phyloP scores from a whole-genome alignment of 2,797 vertebrate genomes.

The Danio jaintianensis region DNA sequence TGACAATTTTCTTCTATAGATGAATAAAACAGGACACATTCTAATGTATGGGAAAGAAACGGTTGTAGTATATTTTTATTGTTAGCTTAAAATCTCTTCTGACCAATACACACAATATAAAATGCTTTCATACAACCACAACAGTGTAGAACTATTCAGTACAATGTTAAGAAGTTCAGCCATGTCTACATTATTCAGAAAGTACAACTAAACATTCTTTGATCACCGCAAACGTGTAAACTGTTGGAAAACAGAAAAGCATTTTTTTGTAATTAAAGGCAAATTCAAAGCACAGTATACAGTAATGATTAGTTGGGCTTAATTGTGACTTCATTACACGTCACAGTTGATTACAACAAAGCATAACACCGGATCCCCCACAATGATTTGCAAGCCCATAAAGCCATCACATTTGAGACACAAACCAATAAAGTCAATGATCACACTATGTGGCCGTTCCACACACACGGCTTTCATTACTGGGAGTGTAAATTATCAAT shows the following conservation, averaged over 20 bases:
- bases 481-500: conserved; percentile 7
- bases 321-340: neutral
- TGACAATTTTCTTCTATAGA: too few relatives aligned
- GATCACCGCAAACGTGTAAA: neutral
- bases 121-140: too few relatives aligned
- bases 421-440: conserved; percentile 1
- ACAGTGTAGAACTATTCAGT: too few relatives aligned
- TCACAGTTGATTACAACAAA: conserved; percentile 2
- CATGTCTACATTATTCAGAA: neutral
- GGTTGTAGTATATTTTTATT: too few relatives aligned
- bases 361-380: neutral
- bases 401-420: conserved; percentile 23
- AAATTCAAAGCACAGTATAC: neutral
- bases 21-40: too few relatives aligned
- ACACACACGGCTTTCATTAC: conserved; percentile 7
- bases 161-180: neutral
- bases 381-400: neutral
- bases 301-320: neutral
- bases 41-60: too few relatives aligned
- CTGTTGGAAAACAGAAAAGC: neutral
- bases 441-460: conserved; percentile 2
- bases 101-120: too few relatives aligned
- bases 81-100: too few relatives aligned
- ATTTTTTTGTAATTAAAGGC: neutral
- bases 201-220: neutral